Conservation (phyloP, 2,113 vertebrate genomes). For the Delphinapterus leucas region DNA sequence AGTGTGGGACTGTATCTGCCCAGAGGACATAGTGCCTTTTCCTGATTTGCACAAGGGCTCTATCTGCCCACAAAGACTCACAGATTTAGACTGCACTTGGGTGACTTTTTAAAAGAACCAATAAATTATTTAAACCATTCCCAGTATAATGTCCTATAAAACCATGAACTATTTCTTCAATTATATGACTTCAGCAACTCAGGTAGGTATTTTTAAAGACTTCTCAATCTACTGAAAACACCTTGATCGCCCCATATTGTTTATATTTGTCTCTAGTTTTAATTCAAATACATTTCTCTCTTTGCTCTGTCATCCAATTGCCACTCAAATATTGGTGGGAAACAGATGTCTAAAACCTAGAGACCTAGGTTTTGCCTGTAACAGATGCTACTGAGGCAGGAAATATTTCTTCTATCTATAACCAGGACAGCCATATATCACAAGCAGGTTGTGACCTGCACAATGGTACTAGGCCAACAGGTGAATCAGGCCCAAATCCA, state of each 20-base stretch:
- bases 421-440: not conserved
- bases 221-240: not conserved
- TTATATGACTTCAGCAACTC: not conserved
- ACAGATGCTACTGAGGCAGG: not conserved
- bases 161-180: not conserved
- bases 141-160: not conserved
- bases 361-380: not conserved
- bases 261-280: not conserved
- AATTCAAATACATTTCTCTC: not conserved
- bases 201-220: not conserved
- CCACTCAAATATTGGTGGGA: not conserved
- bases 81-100: not conserved
- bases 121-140: not conserved
- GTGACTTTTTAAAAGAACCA: not conserved
- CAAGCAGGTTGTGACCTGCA: not conserved
- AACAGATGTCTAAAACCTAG: not conserved
- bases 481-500: not conserved
- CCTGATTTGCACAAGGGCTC: not conserved
- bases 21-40: not conserved
- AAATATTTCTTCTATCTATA: not conserved
- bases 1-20: not conserved
- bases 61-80: not conserved
- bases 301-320: not conserved
- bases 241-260: not conserved
- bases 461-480: not conserved